A percentile compares a stretch with the other conserved stretches of the same genome.
These are phyloP conservation scores for Oreochromis aureus DNA, from an alignment of 2,113 vertebrate species.

Conservation along the genomic window DNA sequence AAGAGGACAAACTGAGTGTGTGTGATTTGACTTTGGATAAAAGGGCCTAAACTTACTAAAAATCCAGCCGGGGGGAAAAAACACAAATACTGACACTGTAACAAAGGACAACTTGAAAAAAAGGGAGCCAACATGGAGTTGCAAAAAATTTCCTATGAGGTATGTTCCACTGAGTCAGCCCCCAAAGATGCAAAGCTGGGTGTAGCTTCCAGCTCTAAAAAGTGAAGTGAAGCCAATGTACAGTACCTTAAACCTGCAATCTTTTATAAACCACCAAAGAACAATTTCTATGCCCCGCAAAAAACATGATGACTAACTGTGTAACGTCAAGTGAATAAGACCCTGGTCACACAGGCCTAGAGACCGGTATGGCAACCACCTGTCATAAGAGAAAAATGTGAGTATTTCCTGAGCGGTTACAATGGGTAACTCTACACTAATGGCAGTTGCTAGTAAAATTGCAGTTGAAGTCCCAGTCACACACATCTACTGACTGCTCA, in stretches of 20 bases:
- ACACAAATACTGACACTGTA: neutral
- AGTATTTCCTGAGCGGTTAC: neutral
- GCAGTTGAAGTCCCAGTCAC: neutral
- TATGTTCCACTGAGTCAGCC: neutral
- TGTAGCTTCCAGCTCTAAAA: neutral
- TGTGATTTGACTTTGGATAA: neutral
- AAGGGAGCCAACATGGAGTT: rapidly evolving
- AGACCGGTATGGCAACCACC: neutral
- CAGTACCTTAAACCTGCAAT: neutral
- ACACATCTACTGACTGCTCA: neutral
- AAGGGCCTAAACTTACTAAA: neutral
- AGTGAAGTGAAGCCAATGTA: neutral
- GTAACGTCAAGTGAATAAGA: neutral
- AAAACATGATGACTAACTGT: neutral
- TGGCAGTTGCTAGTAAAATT: neutral
- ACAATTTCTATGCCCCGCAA: neutral
- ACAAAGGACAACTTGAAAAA: neutral
- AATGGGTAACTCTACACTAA: neutral
- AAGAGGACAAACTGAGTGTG: neutral
- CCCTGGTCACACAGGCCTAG: neutral
- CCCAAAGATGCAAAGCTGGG: neutral
- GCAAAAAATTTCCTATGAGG: rapidly evolving
- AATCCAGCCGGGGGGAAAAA: rapidly evolving
- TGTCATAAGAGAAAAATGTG: neutral
- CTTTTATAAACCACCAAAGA: neutral